Evolutionary conservation across 2,888 invertebrate species (phyloP).

Genomic region (Phragmatobia fuliginosa): DNA sequence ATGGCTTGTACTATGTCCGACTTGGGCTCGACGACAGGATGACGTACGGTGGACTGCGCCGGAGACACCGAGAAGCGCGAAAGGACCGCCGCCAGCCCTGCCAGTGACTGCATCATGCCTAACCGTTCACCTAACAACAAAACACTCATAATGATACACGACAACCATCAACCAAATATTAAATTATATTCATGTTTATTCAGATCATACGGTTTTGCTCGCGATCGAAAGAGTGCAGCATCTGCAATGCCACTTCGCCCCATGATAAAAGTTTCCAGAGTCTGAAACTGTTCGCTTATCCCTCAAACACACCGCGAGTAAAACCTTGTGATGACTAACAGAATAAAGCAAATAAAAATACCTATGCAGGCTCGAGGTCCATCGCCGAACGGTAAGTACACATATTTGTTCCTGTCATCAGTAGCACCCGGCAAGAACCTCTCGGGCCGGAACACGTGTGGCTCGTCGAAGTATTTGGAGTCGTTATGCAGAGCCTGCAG

Average conservation of each 20-base stretch:
- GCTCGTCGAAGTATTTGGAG: conserved; percentile 64
- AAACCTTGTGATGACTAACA: neutral
- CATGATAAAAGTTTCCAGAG: neutral
- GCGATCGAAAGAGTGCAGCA: neutral
- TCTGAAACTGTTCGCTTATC: neutral
- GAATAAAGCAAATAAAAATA: conserved; percentile 40
- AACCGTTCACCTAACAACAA: conserved; percentile 64
- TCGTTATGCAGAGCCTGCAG: conserved; percentile 65
- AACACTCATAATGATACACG: neutral
- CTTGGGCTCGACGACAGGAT: conserved; percentile 59
- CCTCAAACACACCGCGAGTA: neutral
- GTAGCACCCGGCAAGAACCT: conserved; percentile 62
- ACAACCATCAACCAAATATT: no score
- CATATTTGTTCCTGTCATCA: conserved; percentile 54
- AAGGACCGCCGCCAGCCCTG: conserved; percentile 71
- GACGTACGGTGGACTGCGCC: conserved; percentile 51
- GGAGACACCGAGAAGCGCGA: conserved; percentile 60
- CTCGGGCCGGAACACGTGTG: conserved; percentile 66
- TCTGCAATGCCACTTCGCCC: neutral
- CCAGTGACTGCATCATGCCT: conserved; percentile 74
- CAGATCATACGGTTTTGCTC: neutral
- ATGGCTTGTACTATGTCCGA: conserved; percentile 65
- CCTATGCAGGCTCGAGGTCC: conserved; percentile 75
- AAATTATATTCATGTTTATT: neutral
- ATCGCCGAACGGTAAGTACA: conserved; percentile 72